phyloP scores from a whole-genome alignment of 2,113 vertebrate genomes.

The Fregetta grallaria region DNA sequence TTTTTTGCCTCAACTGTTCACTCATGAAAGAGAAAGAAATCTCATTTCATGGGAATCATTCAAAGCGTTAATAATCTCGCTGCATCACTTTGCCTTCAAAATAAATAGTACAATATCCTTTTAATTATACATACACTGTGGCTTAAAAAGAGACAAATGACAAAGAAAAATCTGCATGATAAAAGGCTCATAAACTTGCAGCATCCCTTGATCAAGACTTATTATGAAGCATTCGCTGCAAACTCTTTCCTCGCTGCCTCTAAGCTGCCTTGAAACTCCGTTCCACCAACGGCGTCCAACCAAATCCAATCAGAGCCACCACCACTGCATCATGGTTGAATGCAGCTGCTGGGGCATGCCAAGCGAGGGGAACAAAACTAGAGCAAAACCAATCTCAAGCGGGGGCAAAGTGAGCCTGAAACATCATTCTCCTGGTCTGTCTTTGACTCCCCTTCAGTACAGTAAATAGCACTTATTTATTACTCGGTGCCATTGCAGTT shows the following conservation, averaged over 20 bases:
- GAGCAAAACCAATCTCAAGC: background rate
- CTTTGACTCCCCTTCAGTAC: background rate
- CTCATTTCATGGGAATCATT: constrained; percentile 8
- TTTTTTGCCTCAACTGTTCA: background rate
- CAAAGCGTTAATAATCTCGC: background rate
- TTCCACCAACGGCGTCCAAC: background rate
- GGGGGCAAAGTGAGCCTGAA: background rate
- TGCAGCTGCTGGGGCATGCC: background rate
- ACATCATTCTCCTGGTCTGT: background rate
- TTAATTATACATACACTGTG: constrained; percentile 21
- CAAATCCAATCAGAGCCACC: background rate
- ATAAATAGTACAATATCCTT: constrained; percentile 18
- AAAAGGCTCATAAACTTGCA: constrained; percentile 20
- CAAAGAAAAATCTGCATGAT: background rate
- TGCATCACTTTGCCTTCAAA: constrained; percentile 4
- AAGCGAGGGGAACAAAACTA: background rate
- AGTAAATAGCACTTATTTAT: background rate
- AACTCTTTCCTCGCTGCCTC: background rate
- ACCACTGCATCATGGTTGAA: background rate
- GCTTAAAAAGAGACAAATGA: background rate
- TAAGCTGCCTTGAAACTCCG: background rate
- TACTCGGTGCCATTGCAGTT: background rate
- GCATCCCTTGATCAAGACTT: background rate
- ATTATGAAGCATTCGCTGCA: background rate
- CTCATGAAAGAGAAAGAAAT: background rate